Conservation (phyloP, 2,888 invertebrate genomes). For the Xanthorhoe designata region DNA sequence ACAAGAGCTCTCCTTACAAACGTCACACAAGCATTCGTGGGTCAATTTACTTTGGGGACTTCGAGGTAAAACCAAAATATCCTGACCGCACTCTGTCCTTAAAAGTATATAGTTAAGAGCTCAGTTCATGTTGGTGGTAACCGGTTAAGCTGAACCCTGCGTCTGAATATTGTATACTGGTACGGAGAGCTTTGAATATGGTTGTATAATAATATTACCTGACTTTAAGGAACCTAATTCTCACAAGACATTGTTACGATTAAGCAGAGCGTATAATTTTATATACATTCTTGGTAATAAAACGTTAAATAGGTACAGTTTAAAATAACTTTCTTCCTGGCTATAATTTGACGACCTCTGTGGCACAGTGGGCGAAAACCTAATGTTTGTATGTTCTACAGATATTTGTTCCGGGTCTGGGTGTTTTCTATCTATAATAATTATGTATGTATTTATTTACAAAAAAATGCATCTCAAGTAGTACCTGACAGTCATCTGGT, state of each 20-base stretch:
- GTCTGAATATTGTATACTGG: neutral
- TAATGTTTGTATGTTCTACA: too few species aligned
- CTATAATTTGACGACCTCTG: too few species aligned
- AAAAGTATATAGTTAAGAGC: neutral
- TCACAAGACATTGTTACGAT: neutral
- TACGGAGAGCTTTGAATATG: neutral
- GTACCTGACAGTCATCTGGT: too few species aligned
- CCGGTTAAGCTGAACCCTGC: neutral
- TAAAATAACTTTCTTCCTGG: too few species aligned
- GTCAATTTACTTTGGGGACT: constrained; percentile 8
- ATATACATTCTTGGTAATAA: too few species aligned
- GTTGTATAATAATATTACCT: neutral
- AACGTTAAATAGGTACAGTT: too few species aligned
- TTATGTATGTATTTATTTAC: too few species aligned
- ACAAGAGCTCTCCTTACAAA: constrained; percentile 6
- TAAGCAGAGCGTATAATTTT: too few species aligned
- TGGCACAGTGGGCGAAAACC: too few species aligned
- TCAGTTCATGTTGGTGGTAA: neutral
- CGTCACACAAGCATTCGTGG: constrained; percentile 1
- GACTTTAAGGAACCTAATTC: neutral
- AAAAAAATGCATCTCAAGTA: too few species aligned
- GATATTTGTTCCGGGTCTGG: too few species aligned
- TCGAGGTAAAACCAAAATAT: neutral
- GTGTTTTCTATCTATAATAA: too few species aligned
- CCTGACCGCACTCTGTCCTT: neutral